phyloP scores from a whole-genome alignment of 2,113 vertebrate species.

The Megaceryle maxima region DNA sequence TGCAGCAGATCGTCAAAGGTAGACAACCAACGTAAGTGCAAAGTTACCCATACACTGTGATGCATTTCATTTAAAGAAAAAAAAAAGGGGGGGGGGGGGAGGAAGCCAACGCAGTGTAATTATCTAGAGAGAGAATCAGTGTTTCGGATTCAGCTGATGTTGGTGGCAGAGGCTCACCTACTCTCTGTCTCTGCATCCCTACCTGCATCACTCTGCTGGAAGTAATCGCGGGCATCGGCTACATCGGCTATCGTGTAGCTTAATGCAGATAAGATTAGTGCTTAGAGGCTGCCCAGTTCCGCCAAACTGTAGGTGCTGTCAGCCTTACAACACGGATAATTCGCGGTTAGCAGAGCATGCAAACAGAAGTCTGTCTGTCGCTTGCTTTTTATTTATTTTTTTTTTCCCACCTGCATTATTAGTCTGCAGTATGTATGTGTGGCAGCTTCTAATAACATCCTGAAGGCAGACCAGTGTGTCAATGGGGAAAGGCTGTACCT shows the following conservation, averaged over 20 bases:
- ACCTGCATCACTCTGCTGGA: constrained; percentile 78
- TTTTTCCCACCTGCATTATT: constrained; percentile 51
- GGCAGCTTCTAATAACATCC: constrained; percentile 71
- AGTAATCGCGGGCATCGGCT: constrained; percentile 76
- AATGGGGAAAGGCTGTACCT: constrained; percentile 62
- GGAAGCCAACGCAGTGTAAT: neutral
- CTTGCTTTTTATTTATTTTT: neutral
- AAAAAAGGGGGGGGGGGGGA: neutral
- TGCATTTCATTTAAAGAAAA: constrained; percentile 20
- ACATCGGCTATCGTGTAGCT: constrained; percentile 36
- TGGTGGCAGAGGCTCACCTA: constrained; percentile 69
- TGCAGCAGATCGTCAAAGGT: constrained; percentile 72
- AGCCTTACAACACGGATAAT: constrained; percentile 56
- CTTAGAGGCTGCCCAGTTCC: constrained; percentile 60
- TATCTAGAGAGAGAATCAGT: constrained; percentile 1
- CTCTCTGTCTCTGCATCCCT: constrained; percentile 71
- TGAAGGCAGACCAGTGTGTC: constrained; percentile 50
- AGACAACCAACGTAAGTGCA: constrained; percentile 78
- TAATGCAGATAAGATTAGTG: constrained; percentile 80
- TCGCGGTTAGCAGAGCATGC: constrained; percentile 56
- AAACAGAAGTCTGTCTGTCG: constrained; percentile 39
- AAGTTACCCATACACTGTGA: constrained; percentile 71
- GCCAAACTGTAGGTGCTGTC: constrained; percentile 47
- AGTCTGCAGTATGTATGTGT: constrained; percentile 73
- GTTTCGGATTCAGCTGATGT: constrained; percentile 53